Evolutionary conservation across 2,888 invertebrate genomes (phyloP).

Genomic region (Eilema griseolum): DNA sequence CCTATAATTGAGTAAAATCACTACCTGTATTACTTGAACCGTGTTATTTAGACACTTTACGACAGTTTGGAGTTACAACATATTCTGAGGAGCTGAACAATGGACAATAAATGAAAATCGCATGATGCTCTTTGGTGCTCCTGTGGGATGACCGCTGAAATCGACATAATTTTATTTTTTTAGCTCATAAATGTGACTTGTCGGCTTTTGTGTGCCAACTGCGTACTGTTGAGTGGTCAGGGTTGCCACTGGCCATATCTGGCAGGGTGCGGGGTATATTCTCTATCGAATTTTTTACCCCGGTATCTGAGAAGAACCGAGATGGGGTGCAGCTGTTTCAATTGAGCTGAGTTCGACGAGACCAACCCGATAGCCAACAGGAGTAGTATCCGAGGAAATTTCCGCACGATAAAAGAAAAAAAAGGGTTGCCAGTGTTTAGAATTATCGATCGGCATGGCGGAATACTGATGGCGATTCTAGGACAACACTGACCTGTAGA

Average conservation of each 20-base stretch:
- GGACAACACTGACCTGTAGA: too few species aligned
- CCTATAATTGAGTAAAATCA: constrained; percentile 41
- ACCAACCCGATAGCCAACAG: too few species aligned
- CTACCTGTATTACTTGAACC: constrained; percentile 51
- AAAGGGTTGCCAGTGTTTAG: too few species aligned
- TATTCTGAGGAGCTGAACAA: constrained; percentile 51
- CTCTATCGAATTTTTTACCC: too few species aligned
- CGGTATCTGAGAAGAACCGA: too few species aligned
- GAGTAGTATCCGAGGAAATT: too few species aligned
- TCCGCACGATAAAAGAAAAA: too few species aligned
- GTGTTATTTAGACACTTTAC: constrained; percentile 49
- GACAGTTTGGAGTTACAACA: constrained; percentile 42
- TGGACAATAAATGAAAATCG: constrained; percentile 53
- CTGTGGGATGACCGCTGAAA: constrained; percentile 8
- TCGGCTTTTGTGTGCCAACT: background rate
- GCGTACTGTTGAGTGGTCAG: background rate
- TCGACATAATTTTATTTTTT: background rate
- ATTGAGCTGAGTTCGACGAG: too few species aligned
- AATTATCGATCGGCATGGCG: too few species aligned
- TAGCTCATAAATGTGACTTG: background rate
- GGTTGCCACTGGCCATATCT: background rate
- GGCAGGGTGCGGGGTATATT: too few species aligned
- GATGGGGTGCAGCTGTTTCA: too few species aligned
- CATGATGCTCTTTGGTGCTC: constrained; percentile 14
- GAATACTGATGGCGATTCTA: too few species aligned